phyloP scores from a whole-genome alignment of 2,888 invertebrate genomes.

The Gymnocheta viridis region DNA sequence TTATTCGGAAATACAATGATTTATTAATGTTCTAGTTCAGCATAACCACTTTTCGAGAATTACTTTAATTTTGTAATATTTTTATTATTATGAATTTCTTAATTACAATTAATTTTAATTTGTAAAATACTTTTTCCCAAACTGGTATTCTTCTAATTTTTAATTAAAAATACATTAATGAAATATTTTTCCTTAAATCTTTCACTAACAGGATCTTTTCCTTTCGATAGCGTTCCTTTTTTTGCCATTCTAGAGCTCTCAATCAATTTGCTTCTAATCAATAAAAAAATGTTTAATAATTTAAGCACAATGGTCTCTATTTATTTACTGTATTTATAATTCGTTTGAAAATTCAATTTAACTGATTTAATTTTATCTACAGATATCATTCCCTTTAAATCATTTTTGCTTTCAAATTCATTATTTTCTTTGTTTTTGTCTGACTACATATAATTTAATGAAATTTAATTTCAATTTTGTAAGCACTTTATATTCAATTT shows the following conservation, averaged over 20 bases:
- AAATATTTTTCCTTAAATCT: no score
- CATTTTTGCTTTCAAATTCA: background rate
- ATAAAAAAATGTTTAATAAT: background rate
- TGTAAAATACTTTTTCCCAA: no score
- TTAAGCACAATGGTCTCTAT: background rate
- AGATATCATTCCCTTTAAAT: background rate
- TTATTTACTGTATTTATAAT: background rate
- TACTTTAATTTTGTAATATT: no score
- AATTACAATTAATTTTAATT: no score
- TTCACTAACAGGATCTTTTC: no score
- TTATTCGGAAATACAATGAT: no score
- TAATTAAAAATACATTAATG: no score
- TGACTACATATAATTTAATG: background rate
- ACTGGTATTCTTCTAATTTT: no score
- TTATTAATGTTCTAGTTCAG: no score
- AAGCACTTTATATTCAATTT: constrained; percentile 35
- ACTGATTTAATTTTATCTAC: background rate
- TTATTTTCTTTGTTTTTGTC: background rate
- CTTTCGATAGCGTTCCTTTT: no score
- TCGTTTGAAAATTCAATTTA: background rate
- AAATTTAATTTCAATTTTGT: constrained; percentile 14
- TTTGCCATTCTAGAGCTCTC: background rate
- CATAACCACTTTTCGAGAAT: no score
- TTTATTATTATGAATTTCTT: no score
- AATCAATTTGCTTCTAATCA: background rate